phyloP scores from a whole-genome alignment of 1,140 invertebrate species.

The Orius laevigatus region DNA sequence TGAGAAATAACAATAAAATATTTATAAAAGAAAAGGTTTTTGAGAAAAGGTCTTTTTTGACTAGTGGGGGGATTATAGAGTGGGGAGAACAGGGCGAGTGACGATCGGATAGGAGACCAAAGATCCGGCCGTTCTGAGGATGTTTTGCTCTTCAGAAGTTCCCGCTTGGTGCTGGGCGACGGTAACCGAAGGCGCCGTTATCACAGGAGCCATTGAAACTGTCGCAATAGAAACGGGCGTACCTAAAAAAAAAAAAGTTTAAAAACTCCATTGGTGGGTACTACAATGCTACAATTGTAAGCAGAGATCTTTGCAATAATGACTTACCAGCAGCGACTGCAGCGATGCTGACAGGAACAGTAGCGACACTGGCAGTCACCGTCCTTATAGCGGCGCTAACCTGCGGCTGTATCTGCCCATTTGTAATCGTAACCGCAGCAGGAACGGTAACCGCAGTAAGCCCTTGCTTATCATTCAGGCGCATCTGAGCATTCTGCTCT shows the following conservation, averaged over 20 bases:
- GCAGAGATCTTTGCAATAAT: conserved; percentile 2
- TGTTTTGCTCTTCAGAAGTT: conserved; percentile 29
- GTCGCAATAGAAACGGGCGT: conserved; percentile 37
- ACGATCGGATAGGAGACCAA: conserved; percentile 57
- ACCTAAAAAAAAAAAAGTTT: conserved; percentile 9
- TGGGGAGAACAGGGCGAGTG: conserved; percentile 28
- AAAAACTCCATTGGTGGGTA: background rate
- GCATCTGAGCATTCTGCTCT: conserved; percentile 61
- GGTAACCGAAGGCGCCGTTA: conserved; percentile 37
- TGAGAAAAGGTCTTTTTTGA: too few species aligned
- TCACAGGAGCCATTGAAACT: conserved; percentile 38
- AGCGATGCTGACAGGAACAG: conserved; percentile 45
- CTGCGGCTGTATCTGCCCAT: conserved; percentile 32
- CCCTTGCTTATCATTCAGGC: conserved; percentile 42
- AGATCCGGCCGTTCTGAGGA: conserved; percentile 31
- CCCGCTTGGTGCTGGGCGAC: conserved; percentile 27
- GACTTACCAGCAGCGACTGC: conserved; percentile 26
- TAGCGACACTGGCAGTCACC: conserved; percentile 41
- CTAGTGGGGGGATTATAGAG: too few species aligned
- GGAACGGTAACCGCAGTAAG: conserved; percentile 36
- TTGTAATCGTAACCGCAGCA: conserved; percentile 38
- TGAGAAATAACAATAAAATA: too few species aligned
- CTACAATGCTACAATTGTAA: background rate
- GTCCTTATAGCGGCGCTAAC: conserved; percentile 36
- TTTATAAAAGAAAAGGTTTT: too few species aligned